A percentile compares a stretch with the other conserved stretches of the same genome.
phyloP scores from a whole-genome alignment of 2,113 vertebrate genomes.

The Triplophysa dalaica region DNA sequence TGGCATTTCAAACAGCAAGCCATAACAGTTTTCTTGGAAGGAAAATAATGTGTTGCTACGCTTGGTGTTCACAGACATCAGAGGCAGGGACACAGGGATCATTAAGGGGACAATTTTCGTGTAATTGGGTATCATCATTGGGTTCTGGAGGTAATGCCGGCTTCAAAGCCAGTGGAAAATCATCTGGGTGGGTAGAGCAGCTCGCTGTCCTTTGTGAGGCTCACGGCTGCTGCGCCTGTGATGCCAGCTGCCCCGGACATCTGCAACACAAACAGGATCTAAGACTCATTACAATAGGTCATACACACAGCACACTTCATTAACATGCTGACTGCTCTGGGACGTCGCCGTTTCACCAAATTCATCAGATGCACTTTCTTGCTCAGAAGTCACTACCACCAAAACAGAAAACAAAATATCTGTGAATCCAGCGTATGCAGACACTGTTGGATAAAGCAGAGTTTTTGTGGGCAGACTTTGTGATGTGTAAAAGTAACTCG shows the following conservation, averaged over 20 bases:
- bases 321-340: background rate
- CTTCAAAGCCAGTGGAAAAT: conserved; percentile 58
- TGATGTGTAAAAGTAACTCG: background rate
- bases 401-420: conserved; percentile 8
- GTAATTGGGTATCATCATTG: conserved; percentile 62
- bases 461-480: background rate
- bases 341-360: background rate
- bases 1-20: conserved; percentile 43
- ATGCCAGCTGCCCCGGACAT: conserved; percentile 41
- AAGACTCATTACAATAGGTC: conserved; percentile 19
- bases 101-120: conserved; percentile 68
- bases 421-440: background rate
- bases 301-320: conserved; percentile 20
- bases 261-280: conserved; percentile 40
- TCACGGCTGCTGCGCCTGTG: conserved; percentile 27
- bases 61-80: conserved; percentile 59
- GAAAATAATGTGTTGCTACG: conserved; percentile 38
- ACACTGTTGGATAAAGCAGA: too few relatives aligned
- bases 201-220: conserved; percentile 26
- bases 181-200: conserved; percentile 40
- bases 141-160: conserved; percentile 52
- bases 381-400: background rate
- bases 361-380: background rate
- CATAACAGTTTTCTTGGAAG: conserved; percentile 51
- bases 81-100: conserved; percentile 62